phyloP scores from a whole-genome alignment of 2,797 vertebrate genomes.

The Sebastes hopkinsi region DNA sequence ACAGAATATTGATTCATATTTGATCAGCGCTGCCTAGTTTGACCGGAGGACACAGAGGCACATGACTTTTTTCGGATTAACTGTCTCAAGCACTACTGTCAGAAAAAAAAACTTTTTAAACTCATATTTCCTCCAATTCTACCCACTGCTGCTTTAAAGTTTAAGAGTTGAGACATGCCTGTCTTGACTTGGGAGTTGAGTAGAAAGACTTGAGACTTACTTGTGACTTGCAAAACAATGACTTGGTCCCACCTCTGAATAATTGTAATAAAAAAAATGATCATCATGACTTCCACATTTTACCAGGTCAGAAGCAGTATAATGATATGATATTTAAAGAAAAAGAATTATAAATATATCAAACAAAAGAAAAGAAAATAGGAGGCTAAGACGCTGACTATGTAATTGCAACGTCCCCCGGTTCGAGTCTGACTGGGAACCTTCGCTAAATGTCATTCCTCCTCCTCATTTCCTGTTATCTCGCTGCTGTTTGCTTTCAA shows the following conservation, averaged over 20 bases:
- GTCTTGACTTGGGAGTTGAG: neutral
- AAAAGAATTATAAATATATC: neutral
- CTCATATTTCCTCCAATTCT: too few species aligned
- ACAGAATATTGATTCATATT: too few species aligned
- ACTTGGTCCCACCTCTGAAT: neutral
- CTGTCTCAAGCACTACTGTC: too few species aligned
- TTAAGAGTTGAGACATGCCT: neutral
- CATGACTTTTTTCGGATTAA: too few species aligned
- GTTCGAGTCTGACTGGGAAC: neutral
- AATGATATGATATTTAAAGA: neutral
- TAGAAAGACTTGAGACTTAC: too few species aligned
- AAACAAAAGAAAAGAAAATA: neutral
- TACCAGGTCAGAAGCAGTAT: neutral
- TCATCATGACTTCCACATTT: neutral
- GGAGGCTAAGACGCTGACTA: neutral
- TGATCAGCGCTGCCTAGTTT: too few species aligned
- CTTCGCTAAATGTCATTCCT: neutral
- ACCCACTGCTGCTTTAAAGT: neutral
- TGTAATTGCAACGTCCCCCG: neutral
- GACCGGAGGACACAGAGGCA: too few species aligned
- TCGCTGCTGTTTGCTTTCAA: neutral
- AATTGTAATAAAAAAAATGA: neutral
- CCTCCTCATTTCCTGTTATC: constrained; percentile 11
- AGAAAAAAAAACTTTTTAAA: too few species aligned
- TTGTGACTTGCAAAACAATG: neutral